Percentiles rank a stretch among this genome's conserved stretches.
Evolutionary conservation across 2,888 invertebrate genomes (phyloP).

Genomic region (Hoplodrina blanda): DNA sequence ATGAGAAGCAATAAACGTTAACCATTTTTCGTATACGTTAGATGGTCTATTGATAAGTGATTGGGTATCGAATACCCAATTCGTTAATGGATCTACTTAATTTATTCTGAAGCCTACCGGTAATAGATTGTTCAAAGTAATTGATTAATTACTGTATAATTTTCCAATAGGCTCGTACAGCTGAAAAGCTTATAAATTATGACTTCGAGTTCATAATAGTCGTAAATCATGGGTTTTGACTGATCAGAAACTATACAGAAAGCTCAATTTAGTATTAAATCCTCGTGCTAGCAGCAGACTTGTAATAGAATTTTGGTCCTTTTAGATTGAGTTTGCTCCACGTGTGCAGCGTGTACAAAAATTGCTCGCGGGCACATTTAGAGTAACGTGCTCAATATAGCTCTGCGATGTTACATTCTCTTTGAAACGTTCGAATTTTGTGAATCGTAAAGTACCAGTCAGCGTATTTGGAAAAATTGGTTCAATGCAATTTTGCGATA

Average conservation of each 20-base stretch:
- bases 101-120: conserved; percentile 56
- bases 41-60: conserved; percentile 54
- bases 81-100: conserved; percentile 64
- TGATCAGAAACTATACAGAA: conserved; percentile 12
- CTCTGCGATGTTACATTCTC: conserved; percentile 29
- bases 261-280: background rate
- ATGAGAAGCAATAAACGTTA: conserved; percentile 35
- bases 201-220: conserved; percentile 50
- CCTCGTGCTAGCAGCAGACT: background rate
- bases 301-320: conserved; percentile 27
- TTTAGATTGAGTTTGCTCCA: conserved; percentile 24
- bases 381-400: conserved; percentile 39
- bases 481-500: conserved; percentile 21
- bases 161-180: conserved; percentile 41
- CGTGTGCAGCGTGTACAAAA: conserved; percentile 29
- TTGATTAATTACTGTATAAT: conserved; percentile 66
- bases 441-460: conserved; percentile 37
- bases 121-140: conserved; percentile 61
- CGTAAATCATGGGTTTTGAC: conserved; percentile 53
- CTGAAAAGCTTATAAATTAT: conserved; percentile 62
- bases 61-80: conserved; percentile 62
- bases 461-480: conserved; percentile 34
- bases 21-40: conserved; percentile 40
- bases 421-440: conserved; percentile 47
- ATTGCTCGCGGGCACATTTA: conserved; percentile 50